Evolutionary conservation across 2,888 invertebrate species (phyloP), one percentile per base, ranked within the genome.

Genomic region (Drosophila tanythrix): DNA sequence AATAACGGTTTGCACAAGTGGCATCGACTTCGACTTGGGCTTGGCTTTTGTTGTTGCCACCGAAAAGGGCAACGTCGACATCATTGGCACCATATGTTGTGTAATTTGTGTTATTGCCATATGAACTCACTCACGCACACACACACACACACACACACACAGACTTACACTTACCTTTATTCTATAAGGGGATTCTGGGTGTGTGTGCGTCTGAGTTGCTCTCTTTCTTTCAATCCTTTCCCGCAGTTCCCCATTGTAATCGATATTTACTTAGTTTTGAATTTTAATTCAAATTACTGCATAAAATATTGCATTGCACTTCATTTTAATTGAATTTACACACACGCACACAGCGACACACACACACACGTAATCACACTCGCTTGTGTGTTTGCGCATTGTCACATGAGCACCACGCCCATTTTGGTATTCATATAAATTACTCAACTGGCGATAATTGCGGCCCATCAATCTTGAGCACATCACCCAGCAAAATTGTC

Each of bases 71-170:
- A 91, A 92, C 81, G 77, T 69, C 81, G 81, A 79, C 92, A 91
- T 92, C 92, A 92, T 93, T 93, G 92, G 91, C 91, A 93, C 93
- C 93, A 93, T 93, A 93, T 93, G 93, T 83, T 92, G 89, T 88
- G 92, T 93, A 93, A 93, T 93, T 93, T 93, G 93, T 92, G 93
- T 92, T 90, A 92, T 92, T 92, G 90, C 90, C 87, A 88, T 85
- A 88, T 90, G 89, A 90, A 90, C 84, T 91, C 88, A 74, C 81
- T 64, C 52, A 43, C n/a, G n/a, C 21, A 21, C 21, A 21, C 21
- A 35, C 61, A 48, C 48, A 55, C 58, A 50, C 57, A 56, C 58
- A 55, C 60, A 48, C 57, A 60, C 48, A 59, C 36, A n/a, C 46
- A 48, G 40, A 52, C 33, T 59, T 33, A 48, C 48, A 46, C 61